Base-by-base conservation (phyloP, 2,888 invertebrate species). In the Thecocarcelia acutangulata region DNA sequence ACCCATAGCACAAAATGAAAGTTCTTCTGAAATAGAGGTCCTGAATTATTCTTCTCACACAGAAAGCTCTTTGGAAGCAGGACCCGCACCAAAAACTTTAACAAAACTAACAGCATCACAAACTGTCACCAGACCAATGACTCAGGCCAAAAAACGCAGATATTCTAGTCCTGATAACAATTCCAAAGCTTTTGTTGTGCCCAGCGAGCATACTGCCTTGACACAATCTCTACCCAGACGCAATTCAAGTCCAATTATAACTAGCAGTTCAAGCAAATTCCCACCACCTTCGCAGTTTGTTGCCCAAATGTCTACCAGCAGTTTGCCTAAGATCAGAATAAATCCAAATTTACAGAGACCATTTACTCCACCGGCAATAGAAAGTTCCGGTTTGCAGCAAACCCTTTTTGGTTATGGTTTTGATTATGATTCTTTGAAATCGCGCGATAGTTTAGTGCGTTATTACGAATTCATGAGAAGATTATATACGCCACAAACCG, bases 381-480 rank as follows among this genome's bases (percentile, higher is more conserved):
- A 84, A 73, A 64, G 28, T 17, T n/a, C 77, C 0, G 33, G 19
- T 1, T 70, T 82, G 37, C 33, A 24, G 5, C 83, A 76, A 28
- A 28, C 83, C 11, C 50, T 56, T 17, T 80, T 54, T 19, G 79
- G 77, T 11, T 81, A 68, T 11, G 72, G 80, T 61, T 83, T 87
- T 48, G 88, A 90, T 64, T 84, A 88, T 83, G 86, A 89, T 79
- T 84, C 87, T 76, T 74, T 89, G 1, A 89, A 88, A 82, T 87
- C 89, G 13, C 88, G 85, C 3, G 89, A 89, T 17, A 89, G 87
- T 85, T 86, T 90, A 13, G 76, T 89, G 40, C 86, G 88, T 42
- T 90, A 90, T 78, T 90, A 90, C 76, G 89, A 90, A 64, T 89
- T 90, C 63, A 90, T 90, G 90, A 79, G 88, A 37, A 88, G 89